Evolutionary conservation across 2,113 vertebrate species (phyloP).

Genomic region (Promerops cafer): DNA sequence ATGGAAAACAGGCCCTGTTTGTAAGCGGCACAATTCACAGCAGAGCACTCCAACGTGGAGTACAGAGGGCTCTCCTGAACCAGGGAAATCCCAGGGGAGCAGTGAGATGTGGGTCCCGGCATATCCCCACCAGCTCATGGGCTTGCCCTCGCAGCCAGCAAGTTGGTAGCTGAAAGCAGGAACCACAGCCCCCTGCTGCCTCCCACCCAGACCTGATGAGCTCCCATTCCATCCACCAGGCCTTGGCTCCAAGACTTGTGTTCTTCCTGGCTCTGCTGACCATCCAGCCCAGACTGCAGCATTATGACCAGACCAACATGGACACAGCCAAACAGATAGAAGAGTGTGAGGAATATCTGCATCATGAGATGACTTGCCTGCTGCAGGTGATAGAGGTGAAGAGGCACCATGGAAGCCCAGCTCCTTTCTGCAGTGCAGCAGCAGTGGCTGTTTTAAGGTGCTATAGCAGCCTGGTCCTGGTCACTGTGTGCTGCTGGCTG

Average conservation of each 20-base stretch:
- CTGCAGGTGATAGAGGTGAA: neutral
- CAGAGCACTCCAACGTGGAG: neutral
- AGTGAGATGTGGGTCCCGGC: too few species aligned
- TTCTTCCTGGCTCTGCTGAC: neutral
- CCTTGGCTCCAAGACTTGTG: neutral
- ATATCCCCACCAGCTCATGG: neutral
- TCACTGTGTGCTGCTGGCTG: neutral
- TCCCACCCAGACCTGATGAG: neutral
- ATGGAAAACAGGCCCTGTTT: fast-evolving
- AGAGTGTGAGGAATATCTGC: neutral
- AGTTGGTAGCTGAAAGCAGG: neutral
- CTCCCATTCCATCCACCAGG: neutral
- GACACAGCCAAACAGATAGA: neutral
- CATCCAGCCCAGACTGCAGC: neutral
- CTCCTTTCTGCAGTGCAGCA: neutral
- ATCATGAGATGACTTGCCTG: neutral
- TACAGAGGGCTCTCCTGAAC: neutral
- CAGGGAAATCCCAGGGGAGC: neutral
- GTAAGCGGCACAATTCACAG: neutral
- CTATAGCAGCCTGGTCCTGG: neutral
- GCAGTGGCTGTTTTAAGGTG: neutral
- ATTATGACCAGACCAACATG: neutral
- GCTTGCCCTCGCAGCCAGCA: neutral
- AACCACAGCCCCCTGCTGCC: neutral
- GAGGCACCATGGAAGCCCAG: neutral